Base-by-base conservation (phyloP, 2,888 invertebrate species). In the Xiphydria camelus region DNA sequence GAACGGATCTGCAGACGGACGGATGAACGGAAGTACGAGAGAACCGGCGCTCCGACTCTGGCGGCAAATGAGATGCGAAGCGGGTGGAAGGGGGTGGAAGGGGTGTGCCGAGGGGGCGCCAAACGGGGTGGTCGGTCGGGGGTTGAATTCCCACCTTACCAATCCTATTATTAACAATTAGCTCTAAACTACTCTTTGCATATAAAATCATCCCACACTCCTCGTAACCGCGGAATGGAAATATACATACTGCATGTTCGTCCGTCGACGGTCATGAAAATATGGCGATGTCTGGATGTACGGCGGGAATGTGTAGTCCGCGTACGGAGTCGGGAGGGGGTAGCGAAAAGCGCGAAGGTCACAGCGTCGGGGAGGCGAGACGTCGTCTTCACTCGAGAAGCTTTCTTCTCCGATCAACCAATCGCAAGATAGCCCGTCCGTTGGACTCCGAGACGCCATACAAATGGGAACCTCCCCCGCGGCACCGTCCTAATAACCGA, bases 111-210 rank as follows among this genome's bases (percentile, higher is more conserved):
- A 18, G 23, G 34, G 7, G 14, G 9, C 29, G 23, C 23, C 23
- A n/a, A 23, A 7, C 7, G 23, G n/a, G 23, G 23, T n/a, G 23
- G 23, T 23, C 7, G 23, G 15, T 34, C 15, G 18, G 56, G 61
- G 60, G 64, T 61, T 61, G 68, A 74, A 75, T 75, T 75, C 73
- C 75, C 75, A 75, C 74, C 73, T 75, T 73, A 73, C 74, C 74
- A 73, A 74, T 74, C 73, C 74, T 73, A 75, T 74, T 74, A 75
- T 75, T 75, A 75, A 75, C 74, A 74, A 75, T 75, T 75, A 74
- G 70, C 69, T 66, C 66, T 70, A 71, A 75, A 73, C 73, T 73
- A 73, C 73, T 74, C 72, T 74, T 73, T 75, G 74, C 74, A 75
- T 75, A 69, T 67, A 62, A 68, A 71, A 74, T 72, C 67, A 67